phyloP scores from a whole-genome alignment of 2,797 vertebrate species.

The Tiaroga cobitis region DNA sequence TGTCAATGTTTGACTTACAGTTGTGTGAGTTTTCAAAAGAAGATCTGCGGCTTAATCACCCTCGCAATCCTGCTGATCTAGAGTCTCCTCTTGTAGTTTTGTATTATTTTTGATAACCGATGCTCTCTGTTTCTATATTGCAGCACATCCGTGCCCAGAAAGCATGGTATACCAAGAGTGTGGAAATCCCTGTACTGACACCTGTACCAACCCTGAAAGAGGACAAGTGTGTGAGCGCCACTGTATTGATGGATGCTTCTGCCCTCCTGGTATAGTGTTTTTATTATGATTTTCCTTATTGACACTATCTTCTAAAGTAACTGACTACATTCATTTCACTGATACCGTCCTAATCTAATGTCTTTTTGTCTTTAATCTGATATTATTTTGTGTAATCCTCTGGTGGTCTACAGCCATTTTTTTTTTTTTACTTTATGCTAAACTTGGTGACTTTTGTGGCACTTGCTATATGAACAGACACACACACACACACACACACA shows the following conservation, averaged over 20 bases:
- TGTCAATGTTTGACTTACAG: not conserved
- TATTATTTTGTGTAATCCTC: not conserved
- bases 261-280: conserved; percentile 76
- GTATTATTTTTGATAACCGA: not conserved
- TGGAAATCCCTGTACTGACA: conserved; percentile 78
- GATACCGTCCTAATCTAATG: not conserved
- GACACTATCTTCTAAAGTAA: not conserved
- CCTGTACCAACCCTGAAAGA: conserved; percentile 79
- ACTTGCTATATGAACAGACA: not conserved
- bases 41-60: not conserved
- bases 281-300: not conserved
- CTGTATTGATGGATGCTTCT: conserved; percentile 84
- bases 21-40: not conserved
- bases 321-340: not conserved
- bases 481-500: no score
- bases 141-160: conserved; percentile 75
- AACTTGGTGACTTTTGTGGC: not conserved
- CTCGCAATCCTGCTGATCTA: not conserved
- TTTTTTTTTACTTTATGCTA: no score
- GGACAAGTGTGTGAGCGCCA: conserved; percentile 81
- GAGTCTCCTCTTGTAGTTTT: not conserved
- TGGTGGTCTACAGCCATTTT: no score
- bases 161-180: conserved; percentile 82
- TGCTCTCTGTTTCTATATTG: conserved; percentile 40
- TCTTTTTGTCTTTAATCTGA: not conserved